Evolutionary conservation across 2,888 invertebrate species (phyloP).

Genomic region (Meandrusa payeni): DNA sequence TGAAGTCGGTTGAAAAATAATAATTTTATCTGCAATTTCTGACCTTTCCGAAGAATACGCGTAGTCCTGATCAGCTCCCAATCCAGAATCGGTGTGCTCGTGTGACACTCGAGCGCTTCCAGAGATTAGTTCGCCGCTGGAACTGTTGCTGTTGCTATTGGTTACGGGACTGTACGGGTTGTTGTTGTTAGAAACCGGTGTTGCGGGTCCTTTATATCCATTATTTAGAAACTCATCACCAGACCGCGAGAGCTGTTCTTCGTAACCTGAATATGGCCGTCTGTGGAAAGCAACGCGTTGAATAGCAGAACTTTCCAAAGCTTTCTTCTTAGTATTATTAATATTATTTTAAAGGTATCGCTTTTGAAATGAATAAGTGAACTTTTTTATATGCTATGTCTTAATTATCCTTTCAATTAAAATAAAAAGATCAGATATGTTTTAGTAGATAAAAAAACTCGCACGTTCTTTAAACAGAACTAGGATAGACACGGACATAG

Average conservation of each 20-base stretch:
- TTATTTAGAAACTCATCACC: conserved; percentile 71
- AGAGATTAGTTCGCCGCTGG: conserved; percentile 73
- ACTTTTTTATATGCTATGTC: too few species aligned
- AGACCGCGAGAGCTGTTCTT: conserved; percentile 52
- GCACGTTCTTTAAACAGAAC: too few species aligned
- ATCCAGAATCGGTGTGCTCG: conserved; percentile 88
- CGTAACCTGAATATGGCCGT: conserved; percentile 67
- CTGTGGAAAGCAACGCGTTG: conserved; percentile 49
- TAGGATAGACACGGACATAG: too few species aligned
- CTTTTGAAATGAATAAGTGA: too few species aligned
- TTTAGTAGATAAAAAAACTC: too few species aligned
- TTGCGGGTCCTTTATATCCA: conserved; percentile 65
- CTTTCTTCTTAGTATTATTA: too few species aligned
- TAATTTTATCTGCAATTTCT: too few species aligned
- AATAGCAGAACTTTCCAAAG: too few species aligned
- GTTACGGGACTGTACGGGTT: conserved; percentile 75
- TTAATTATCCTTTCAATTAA: too few species aligned
- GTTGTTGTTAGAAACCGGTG: conserved; percentile 64
- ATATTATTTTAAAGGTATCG: too few species aligned
- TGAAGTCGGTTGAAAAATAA: too few species aligned
- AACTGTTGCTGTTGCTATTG: conserved; percentile 76
- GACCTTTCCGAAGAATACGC: conserved; percentile 86
- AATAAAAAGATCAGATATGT: too few species aligned
- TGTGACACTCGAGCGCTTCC: conserved; percentile 83
- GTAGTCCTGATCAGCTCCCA: conserved; percentile 88